Base-by-base conservation (phyloP, 1,140 invertebrate species). In the Aradophagus sp. region DNA sequence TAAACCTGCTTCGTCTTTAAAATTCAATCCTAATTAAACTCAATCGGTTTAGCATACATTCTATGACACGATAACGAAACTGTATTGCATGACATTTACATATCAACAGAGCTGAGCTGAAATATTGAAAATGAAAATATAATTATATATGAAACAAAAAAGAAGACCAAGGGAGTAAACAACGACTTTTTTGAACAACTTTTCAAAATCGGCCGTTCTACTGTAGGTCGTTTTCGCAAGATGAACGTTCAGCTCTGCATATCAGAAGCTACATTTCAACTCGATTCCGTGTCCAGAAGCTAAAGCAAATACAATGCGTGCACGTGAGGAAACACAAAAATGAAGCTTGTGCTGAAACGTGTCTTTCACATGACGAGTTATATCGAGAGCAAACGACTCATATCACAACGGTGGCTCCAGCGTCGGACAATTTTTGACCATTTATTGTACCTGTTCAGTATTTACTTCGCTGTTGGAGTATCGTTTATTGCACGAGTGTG, bases 91-190 rank as follows among this genome's bases (percentile, higher is more conserved):
- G 47, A 48, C 36, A 67, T 66, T 62, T 36, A 66, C 61, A 66
- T 73, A 73, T 73, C 62, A 73, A 52, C 69, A 66, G 62, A 66
- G 56, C 69, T 58, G 62, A 72, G 69, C 55, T n/a, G 11, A 26
- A 12, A 31, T 19, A n/a, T n/a, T n/a, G n/a, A n/a, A n/a, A n/a
- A n/a, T n/a, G n/a, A n/a, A n/a, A n/a, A n/a, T n/a, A n/a, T n/a
- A n/a, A n/a, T n/a, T n/a, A 29, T 10, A 29, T 10, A 5, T 29
- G 10, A 29, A 29, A 6, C 27, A 4, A 10, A 4, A 10, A 29
- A 29, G n/a, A n/a, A n/a, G n/a, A n/a, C n/a, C n/a, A n/a, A n/a
- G n/a, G n/a, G n/a, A n/a, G n/a, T 1, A 16, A 56, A 56, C 63
- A 58, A 68, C 38, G 55, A 59, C 34, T 53, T n/a, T 15, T 42